Conservation (phyloP, 2,113 vertebrate genomes). For the Muntiacus reevesi region DNA sequence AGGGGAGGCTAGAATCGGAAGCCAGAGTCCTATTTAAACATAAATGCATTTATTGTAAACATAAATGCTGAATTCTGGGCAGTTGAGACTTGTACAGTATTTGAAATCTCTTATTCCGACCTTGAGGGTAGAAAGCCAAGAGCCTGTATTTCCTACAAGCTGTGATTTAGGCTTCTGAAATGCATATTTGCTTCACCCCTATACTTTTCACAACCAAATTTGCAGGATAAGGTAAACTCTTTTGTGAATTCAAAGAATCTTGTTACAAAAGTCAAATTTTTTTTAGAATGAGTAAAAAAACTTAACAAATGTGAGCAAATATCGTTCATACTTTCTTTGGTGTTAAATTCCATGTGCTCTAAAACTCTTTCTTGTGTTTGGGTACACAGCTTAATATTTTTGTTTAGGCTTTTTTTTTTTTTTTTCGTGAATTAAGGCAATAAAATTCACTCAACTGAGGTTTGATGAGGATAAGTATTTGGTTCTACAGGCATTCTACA, state of each 20-base stretch:
- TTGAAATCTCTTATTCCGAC: background rate
- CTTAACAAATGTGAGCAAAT: slow-evolving; percentile 35
- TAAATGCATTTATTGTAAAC: background rate
- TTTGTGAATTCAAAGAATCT: slow-evolving; percentile 13
- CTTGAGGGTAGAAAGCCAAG: background rate
- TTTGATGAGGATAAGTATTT: background rate
- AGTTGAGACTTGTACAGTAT: background rate
- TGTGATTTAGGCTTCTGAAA: background rate
- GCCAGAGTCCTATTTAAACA: background rate
- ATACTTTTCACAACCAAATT: background rate
- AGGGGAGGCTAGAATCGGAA: background rate
- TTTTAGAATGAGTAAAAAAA: slow-evolving; percentile 25
- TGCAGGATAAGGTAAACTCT: background rate
- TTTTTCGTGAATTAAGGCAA: background rate
- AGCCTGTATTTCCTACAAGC: background rate
- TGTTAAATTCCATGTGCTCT: background rate
- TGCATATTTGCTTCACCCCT: background rate
- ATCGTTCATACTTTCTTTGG: slow-evolving; percentile 36
- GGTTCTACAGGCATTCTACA: background rate
- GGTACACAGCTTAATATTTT: background rate
- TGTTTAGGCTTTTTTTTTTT: background rate
- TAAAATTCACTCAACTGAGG: background rate
- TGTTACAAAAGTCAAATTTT: background rate
- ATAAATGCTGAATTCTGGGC: background rate
- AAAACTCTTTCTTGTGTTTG: background rate